Evolutionary conservation across 2,113 vertebrate species (phyloP), one percentile per base, ranked within the genome.

Genomic region (Rhea americana): DNA sequence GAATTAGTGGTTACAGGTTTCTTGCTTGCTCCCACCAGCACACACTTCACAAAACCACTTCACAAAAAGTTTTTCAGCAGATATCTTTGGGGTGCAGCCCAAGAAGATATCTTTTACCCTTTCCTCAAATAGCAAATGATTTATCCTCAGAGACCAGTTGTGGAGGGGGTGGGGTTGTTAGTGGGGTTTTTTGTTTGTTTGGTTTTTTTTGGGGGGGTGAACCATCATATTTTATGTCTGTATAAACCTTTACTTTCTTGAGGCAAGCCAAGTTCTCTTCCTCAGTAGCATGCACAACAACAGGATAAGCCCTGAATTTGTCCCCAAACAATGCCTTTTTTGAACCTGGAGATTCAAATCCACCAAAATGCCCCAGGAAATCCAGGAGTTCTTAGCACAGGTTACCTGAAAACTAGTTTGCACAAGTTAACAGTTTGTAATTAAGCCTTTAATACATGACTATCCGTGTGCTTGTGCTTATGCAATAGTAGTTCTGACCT

Each of bases 341-440:
- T 90, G 65, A 95, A 95, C 80, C 37, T 45, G 25, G 53, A 84
- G 17, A 70, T 56, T 90, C 77, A 92, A 79, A 91, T 91, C 70
- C 48, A 84, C 65, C 13, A 80, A 93, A 11, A 3, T 62, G 65
- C 41, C 18, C 37, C 32, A 84, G 48, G 70, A 90, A 95, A 84
- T 35, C 26, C 15, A 81, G 68, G 22, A 51, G 48, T 78, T 74
- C 66, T 94, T 82, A 76, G 32, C 26, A 79, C 35, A n/a, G 24
- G 20, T 65, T 73, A 85, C 66, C 78, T 4, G 4, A 87, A 93
- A 93, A 91, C 22, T 39, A 86, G 76, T 94, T 82, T 94, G 58
- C 70, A 56, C 80, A 82, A 90, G 91, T 71, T 84, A 70, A 51
- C 73, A 55, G 75, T 82, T 72, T 9, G 0, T 94, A 94, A 94